Percentiles rank a stretch among this genome's conserved stretches.
These are phyloP conservation scores for Phoxinus dragarum DNA, from an alignment of 2,797 vertebrate genomes.

Conservation along the genomic window DNA sequence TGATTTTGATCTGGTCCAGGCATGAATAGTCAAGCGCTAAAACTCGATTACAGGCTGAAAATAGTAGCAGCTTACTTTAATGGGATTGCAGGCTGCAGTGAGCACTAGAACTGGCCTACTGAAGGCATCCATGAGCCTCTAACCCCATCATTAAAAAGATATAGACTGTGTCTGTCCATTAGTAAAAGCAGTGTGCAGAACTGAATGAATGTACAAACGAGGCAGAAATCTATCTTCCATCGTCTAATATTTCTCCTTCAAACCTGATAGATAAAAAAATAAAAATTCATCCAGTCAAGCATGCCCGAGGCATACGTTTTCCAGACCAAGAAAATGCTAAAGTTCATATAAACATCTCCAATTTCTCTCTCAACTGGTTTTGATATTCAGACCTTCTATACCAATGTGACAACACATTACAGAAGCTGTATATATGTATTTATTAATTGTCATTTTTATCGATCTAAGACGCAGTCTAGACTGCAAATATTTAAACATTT, in stretches of 20 bases:
- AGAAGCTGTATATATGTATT: not conserved
- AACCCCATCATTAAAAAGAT: conserved; percentile 77
- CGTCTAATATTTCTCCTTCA: not conserved
- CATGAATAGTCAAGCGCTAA: conserved; percentile 85
- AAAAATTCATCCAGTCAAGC: not conserved
- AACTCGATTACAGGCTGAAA: conserved; percentile 86
- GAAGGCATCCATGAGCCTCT: conserved; percentile 75
- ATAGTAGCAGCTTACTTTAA: conserved; percentile 89
- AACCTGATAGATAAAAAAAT: not conserved
- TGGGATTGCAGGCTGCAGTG: conserved; percentile 82
- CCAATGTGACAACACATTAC: not conserved
- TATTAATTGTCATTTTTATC: too few species aligned
- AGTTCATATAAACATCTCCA: not conserved
- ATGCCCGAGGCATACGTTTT: not conserved
- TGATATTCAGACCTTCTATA: not conserved
- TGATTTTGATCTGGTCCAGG: conserved; percentile 77
- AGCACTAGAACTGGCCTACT: conserved; percentile 58
- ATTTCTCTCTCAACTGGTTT: not conserved
- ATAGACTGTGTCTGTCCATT: conserved; percentile 74
- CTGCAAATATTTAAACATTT: conserved; percentile 44
- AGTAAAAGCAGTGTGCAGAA: conserved; percentile 57
- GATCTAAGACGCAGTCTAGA: not conserved
- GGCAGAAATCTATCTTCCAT: not conserved
- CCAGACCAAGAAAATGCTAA: not conserved
- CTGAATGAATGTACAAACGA: conserved; percentile 29